phyloP scores from a whole-genome alignment of 2,113 vertebrate species.

The Apteryx mantelli region DNA sequence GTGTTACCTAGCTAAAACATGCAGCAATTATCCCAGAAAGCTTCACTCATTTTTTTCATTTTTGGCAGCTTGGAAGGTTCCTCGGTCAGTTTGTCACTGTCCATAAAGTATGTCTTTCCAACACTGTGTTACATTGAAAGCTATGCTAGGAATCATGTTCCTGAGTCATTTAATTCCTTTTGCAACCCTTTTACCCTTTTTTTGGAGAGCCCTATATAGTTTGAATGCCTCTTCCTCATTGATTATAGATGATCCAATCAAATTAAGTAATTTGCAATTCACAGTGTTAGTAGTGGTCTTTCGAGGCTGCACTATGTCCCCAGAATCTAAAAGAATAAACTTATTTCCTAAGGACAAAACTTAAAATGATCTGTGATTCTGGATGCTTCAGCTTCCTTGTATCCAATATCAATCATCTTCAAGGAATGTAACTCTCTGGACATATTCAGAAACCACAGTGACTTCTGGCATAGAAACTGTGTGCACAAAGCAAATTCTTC shows the following conservation, averaged over 20 bases:
- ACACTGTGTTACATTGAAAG: not conserved
- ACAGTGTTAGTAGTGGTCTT: not conserved
- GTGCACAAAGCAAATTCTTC: not conserved
- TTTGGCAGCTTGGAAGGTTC: not conserved
- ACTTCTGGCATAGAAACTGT: not conserved
- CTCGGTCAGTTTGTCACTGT: not conserved
- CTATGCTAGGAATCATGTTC: not conserved
- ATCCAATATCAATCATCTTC: not conserved
- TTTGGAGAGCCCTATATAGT: not conserved
- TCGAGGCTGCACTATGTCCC: not conserved
- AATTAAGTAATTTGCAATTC: not conserved
- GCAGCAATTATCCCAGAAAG: not conserved
- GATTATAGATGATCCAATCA: not conserved
- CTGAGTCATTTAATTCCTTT: not conserved
- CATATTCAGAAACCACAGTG: not conserved
- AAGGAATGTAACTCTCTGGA: not conserved
- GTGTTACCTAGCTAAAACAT: not conserved
- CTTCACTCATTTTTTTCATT: not conserved
- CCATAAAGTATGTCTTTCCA: not conserved
- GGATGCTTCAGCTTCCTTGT: accelerated
- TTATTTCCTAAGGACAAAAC: not conserved
- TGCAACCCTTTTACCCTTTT: not conserved
- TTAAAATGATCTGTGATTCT: not conserved
- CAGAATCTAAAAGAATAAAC: not conserved
- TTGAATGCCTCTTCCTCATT: not conserved